Conservation (phyloP, 1,140 invertebrate genomes). For the Argopecten irradians region DNA sequence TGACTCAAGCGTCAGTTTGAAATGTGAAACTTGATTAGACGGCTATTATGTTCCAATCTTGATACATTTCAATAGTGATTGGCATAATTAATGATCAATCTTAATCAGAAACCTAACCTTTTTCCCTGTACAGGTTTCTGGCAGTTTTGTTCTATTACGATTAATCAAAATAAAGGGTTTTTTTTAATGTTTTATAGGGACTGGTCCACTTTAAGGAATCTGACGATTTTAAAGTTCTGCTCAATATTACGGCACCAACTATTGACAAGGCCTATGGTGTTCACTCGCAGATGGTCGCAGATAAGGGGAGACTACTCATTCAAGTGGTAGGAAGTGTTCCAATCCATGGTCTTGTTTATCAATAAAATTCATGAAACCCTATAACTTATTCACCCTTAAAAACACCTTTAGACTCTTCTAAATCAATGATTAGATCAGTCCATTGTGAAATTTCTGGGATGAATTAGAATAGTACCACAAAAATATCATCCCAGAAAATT, state of each 20-base stretch:
- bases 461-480: too few species aligned
- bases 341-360: too few species aligned
- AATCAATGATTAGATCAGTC: too few species aligned
- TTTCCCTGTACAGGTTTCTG: not conserved
- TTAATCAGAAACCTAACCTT: not conserved
- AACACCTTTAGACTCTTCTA: too few species aligned
- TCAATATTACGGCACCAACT: conserved; percentile 64
- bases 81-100: not conserved
- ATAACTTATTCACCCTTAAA: too few species aligned
- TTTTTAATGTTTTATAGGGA: conserved; percentile 55
- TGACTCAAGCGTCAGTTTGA: not conserved
- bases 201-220: conserved; percentile 61
- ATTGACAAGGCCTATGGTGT: conserved; percentile 64
- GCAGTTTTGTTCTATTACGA: not conserved
- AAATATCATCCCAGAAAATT: too few species aligned
- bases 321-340: conserved; percentile 61
- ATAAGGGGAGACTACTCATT: conserved; percentile 58
- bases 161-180: not conserved
- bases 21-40: conserved; percentile 16
- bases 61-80: not conserved
- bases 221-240: conserved; percentile 62
- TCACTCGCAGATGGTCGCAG: conserved; percentile 50
- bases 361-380: too few species aligned
- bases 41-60: not conserved
- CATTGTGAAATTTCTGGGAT: too few species aligned